phyloP scores from a whole-genome alignment of 2,113 vertebrate genomes.

The human region GRCh38 chr2:159976501-159977000 shows the following conservation, averaged over 20 bases:
- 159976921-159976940: neutral
- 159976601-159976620: neutral
- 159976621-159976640: neutral
- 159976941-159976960: neutral
- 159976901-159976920: neutral
- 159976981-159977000: neutral
- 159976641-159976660: neutral
- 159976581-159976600: neutral
- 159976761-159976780: neutral
- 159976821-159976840: neutral
- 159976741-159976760: constrained; percentile 20
- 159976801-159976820: neutral
- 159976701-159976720: constrained; percentile 88
- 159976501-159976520: constrained; percentile 33
- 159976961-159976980: neutral
- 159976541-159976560: constrained; percentile 36
- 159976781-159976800: constrained; percentile 6
- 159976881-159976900: neutral
- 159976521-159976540: neutral
- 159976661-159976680: constrained; percentile 68
- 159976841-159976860: neutral
- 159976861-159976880: neutral
- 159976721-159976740: constrained; percentile 82
- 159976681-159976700: constrained; percentile 93
- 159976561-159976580: neutral